Conservation (phyloP, 1,140 invertebrate genomes). For the Drosophila erecta region DNA sequence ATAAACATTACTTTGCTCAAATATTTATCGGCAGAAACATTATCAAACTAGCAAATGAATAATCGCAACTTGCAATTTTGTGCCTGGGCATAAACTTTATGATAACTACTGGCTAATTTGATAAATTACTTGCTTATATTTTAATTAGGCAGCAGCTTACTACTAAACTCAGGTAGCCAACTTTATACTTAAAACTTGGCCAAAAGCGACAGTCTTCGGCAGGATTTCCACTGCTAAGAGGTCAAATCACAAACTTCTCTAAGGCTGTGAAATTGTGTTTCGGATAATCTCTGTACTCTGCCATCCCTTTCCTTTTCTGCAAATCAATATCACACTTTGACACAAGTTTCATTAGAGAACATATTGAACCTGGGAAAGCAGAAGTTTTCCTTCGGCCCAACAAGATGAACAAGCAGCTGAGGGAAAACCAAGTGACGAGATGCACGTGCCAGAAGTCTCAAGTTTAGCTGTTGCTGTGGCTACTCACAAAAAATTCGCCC, state of each 20-base stretch:
- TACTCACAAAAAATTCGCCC: constrained; percentile 36
- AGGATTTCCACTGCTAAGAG: background rate
- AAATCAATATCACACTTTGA: constrained; percentile 48
- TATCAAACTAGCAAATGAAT: background rate
- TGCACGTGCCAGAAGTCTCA: constrained; percentile 54
- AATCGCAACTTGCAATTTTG: background rate
- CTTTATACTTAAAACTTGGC: background rate
- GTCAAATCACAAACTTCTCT: background rate
- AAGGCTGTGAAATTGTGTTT: background rate
- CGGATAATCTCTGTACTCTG: background rate
- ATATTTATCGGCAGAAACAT: background rate
- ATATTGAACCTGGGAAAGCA: constrained; percentile 38
- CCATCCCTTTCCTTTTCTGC: background rate
- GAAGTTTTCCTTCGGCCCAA: constrained; percentile 15
- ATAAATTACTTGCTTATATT: too few species aligned
- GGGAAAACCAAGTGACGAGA: constrained; percentile 9
- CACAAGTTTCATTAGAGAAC: constrained; percentile 57
- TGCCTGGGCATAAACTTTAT: background rate
- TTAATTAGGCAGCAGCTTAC: too few species aligned
- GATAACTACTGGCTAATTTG: too few species aligned
- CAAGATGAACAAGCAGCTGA: constrained; percentile 8
- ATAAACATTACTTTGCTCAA: background rate
- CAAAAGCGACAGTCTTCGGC: background rate
- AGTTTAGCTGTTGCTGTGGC: constrained; percentile 52
- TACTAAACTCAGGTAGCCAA: too few species aligned